Percentiles rank a stretch among this genome's conserved stretches.
phyloP scores from a whole-genome alignment of 1,140 invertebrate species.

The Cydia amplana region DNA sequence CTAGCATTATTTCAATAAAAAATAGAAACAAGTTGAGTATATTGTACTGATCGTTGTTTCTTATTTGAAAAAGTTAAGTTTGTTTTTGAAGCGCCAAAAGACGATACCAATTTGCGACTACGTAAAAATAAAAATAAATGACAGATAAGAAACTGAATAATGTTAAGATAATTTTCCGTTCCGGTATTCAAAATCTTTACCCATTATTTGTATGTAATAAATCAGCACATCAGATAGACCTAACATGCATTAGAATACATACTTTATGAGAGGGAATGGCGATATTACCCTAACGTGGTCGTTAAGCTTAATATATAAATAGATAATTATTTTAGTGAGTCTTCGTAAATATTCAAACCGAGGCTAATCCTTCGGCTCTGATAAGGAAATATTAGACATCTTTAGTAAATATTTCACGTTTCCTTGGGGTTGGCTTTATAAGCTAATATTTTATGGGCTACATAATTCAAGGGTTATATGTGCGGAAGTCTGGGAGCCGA shows the following conservation, averaged over 20 bases:
- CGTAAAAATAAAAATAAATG: too few relatives aligned
- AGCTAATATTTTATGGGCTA: not conserved
- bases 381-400: constrained; percentile 19
- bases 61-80: not conserved
- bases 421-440: not conserved
- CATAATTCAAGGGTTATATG: not conserved
- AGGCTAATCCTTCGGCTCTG: constrained; percentile 33
- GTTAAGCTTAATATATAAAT: constrained; percentile 67
- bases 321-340: constrained; percentile 69
- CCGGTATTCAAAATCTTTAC: not conserved
- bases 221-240: not conserved
- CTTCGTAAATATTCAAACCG: constrained; percentile 61
- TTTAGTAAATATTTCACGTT: not conserved
- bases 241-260: constrained; percentile 48
- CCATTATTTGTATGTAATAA: not conserved
- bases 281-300: constrained; percentile 70
- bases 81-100: not conserved
- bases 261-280: constrained; percentile 56
- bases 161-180: not conserved
- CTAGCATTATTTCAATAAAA: constrained; percentile 34
- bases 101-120: too few relatives aligned
- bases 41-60: not conserved
- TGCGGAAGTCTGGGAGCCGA: too few relatives aligned
- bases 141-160: too few relatives aligned
- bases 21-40: not conserved